Conservation (phyloP, 2,797 vertebrate genomes). For the Mormyrops attenuatus region DNA sequence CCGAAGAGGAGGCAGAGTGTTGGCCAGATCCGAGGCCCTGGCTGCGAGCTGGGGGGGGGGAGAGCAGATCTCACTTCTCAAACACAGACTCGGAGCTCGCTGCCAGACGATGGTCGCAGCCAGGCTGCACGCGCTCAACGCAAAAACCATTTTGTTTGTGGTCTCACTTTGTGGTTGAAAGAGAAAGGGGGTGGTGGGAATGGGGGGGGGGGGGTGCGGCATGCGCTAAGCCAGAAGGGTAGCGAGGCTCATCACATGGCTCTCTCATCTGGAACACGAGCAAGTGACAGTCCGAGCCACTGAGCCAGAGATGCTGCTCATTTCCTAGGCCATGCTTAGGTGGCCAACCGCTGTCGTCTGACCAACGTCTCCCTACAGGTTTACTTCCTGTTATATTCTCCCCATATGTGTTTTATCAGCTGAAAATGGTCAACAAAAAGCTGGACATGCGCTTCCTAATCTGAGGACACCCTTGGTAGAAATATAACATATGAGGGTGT, state of each 20-base stretch:
- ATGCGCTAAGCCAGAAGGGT: constrained; percentile 35
- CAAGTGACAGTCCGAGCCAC: constrained; percentile 29
- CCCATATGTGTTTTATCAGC: neutral
- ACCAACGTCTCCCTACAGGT: neutral
- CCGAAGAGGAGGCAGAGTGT: constrained; percentile 58
- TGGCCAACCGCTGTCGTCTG: neutral
- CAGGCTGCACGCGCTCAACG: constrained; percentile 39
- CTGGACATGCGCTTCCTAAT: neutral
- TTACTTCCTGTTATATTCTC: neutral
- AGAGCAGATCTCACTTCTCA: constrained; percentile 79
- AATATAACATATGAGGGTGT: neutral
- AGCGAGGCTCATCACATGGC: constrained; percentile 42
- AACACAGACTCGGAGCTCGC: constrained; percentile 52
- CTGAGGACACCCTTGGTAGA: neutral
- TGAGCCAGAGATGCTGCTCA: constrained; percentile 25
- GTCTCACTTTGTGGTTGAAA: constrained; percentile 37
- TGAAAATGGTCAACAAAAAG: neutral
- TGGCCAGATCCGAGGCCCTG: constrained; percentile 81
- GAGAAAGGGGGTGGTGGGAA: constrained; percentile 5
- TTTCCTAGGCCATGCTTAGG: constrained; percentile 31
- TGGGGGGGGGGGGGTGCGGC: constrained; percentile 1
- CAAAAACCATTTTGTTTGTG: constrained; percentile 44
- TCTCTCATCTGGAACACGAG: constrained; percentile 36
- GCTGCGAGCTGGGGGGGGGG: constrained; percentile 59
- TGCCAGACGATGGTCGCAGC: constrained; percentile 42